phyloP scores from a whole-genome alignment of 2,888 invertebrate genomes.

The Agonopterix subpropinquella region DNA sequence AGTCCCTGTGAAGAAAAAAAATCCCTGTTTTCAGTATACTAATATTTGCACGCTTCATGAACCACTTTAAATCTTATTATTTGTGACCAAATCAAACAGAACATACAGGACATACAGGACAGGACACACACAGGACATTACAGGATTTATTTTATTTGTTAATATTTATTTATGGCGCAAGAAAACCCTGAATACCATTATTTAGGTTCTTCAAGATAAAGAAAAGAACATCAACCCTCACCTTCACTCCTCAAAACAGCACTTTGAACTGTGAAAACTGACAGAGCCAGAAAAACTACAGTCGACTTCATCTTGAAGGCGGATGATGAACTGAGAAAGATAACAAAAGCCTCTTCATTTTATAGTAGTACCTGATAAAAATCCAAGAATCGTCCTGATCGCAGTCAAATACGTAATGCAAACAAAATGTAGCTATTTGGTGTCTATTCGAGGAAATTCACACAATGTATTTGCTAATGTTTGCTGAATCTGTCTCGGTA shows the following conservation, averaged over 20 bases:
- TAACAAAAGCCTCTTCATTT: conserved; percentile 18
- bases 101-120: too few species aligned
- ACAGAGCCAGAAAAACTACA: conserved; percentile 24
- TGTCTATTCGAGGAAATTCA: conserved; percentile 27
- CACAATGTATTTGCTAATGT: conserved; percentile 21
- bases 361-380: conserved; percentile 31
- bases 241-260: conserved; percentile 26
- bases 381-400: conserved; percentile 45
- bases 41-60: too few species aligned
- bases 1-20: too few species aligned
- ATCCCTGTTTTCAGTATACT: too few species aligned
- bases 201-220: too few species aligned
- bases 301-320: conserved; percentile 27
- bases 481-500: conserved; percentile 5
- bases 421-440: conserved; percentile 30
- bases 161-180: not conserved
- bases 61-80: too few species aligned
- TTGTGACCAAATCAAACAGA: too few species aligned
- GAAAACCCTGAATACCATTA: too few species aligned
- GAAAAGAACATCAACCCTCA: conserved; percentile 3
- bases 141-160: too few species aligned
- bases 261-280: conserved; percentile 24
- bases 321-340: conserved; percentile 20
- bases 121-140: too few species aligned
- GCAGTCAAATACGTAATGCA: conserved; percentile 30